These are phyloP conservation scores for Microctenopoma lineatum DNA, from an alignment of 2,797 vertebrate genomes.

Conservation along the genomic window DNA sequence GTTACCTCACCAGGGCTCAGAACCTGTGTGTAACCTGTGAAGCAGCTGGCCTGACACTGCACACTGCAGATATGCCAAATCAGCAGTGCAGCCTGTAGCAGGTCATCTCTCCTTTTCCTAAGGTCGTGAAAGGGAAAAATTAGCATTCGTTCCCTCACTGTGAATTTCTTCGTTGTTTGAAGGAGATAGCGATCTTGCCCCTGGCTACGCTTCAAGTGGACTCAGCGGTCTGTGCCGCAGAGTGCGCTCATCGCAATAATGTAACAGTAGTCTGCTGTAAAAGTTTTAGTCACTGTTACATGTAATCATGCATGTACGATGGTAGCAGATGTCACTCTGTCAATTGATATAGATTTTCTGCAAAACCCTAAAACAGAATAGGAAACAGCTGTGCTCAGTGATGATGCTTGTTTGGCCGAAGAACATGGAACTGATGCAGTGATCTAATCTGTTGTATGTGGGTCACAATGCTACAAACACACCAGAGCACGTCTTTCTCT, in stretches of 20 bases:
- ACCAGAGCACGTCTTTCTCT: neutral
- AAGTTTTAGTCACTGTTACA: slow-evolving; percentile 29
- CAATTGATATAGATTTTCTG: neutral
- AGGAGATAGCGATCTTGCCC: slow-evolving; percentile 56
- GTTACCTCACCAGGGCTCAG: slow-evolving; percentile 12
- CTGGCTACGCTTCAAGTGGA: slow-evolving; percentile 49
- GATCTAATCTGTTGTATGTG: slow-evolving; percentile 28
- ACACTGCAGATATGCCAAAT: slow-evolving; percentile 65
- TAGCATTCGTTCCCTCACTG: slow-evolving; percentile 53
- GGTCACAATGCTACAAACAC: slow-evolving; percentile 15
- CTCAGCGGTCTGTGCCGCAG: slow-evolving; percentile 64
- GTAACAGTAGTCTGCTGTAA: slow-evolving; percentile 10
- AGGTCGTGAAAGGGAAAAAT: slow-evolving; percentile 55
- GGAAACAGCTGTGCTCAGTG: slow-evolving; percentile 26
- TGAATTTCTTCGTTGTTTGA: slow-evolving; percentile 51
- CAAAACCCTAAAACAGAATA: slow-evolving; percentile 4
- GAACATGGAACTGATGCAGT: slow-evolving; percentile 19
- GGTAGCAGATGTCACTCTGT: slow-evolving; percentile 16
- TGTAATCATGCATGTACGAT: slow-evolving; percentile 19
- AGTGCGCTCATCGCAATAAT: slow-evolving; percentile 41
- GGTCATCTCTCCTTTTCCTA: slow-evolving; percentile 54
- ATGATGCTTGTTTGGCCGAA: slow-evolving; percentile 18
- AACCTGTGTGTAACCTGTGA: slow-evolving; percentile 47
- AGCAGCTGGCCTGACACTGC: slow-evolving; percentile 61
- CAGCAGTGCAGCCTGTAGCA: slow-evolving; percentile 56